phyloP scores from a whole-genome alignment of 2,888 invertebrate species.

The Automeris io region DNA sequence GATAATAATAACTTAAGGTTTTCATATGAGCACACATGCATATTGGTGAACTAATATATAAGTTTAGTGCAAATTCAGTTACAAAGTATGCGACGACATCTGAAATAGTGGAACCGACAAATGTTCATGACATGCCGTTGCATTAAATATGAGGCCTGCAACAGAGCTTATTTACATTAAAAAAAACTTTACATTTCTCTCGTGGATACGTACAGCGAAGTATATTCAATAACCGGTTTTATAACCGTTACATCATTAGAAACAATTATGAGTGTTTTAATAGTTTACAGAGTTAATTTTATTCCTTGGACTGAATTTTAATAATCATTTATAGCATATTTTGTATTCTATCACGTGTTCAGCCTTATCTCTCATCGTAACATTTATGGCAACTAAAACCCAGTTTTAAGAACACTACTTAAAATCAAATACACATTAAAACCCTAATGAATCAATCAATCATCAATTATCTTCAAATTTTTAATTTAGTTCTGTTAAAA shows the following conservation, averaged over 20 bases:
- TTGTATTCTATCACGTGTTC: too few species aligned
- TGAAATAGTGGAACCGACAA: constrained; percentile 68
- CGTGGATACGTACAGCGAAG: constrained; percentile 15
- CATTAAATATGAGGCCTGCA: constrained; percentile 70
- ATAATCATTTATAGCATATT: not conserved
- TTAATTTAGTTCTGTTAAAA: too few species aligned
- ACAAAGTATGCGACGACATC: constrained; percentile 31
- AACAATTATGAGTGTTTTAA: constrained; percentile 25
- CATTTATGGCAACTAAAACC: too few species aligned
- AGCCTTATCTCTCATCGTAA: too few species aligned
- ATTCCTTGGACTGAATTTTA: not conserved
- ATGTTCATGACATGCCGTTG: constrained; percentile 69
- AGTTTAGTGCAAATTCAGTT: constrained; percentile 23
- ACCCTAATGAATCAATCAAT: too few species aligned
- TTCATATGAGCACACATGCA: too few species aligned
- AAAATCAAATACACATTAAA: too few species aligned
- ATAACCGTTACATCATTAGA: constrained; percentile 30
- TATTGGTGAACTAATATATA: constrained; percentile 4
- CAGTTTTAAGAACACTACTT: too few species aligned
- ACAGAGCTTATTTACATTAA: constrained; percentile 54
- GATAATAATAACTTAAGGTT: too few species aligned
- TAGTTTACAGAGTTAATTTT: constrained; percentile 21
- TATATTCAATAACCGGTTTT: constrained; percentile 25
- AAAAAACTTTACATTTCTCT: constrained; percentile 19
- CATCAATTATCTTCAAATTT: too few species aligned